phyloP scores from a whole-genome alignment of 1,140 invertebrate species.

The Euura lappo region DNA sequence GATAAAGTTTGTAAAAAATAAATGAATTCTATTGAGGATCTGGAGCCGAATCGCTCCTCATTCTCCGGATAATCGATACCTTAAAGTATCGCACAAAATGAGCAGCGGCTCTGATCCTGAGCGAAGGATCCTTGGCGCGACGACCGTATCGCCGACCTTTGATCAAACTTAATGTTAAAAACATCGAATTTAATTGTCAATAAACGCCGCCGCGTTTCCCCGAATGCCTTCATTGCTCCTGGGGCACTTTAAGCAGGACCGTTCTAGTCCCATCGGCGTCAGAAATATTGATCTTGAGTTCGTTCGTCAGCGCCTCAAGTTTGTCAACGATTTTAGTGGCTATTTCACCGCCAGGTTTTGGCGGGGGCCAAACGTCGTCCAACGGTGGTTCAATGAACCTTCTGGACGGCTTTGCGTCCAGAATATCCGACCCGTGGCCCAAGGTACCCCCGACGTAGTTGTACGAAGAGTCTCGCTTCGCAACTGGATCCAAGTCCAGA shows the following conservation, averaged over 20 bases:
- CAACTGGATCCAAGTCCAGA: conserved; percentile 34
- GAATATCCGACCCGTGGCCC: conserved; percentile 22
- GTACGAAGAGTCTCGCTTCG: conserved; percentile 30
- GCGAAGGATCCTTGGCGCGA: background rate
- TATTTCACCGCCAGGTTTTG: conserved; percentile 34
- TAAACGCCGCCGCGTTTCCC: conserved; percentile 14
- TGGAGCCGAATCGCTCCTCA: too few species aligned
- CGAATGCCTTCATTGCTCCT: conserved; percentile 35
- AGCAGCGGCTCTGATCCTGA: background rate
- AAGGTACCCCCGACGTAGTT: conserved; percentile 38
- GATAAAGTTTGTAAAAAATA: too few species aligned
- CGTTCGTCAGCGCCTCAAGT: conserved; percentile 43
- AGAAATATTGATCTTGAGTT: conserved; percentile 54
- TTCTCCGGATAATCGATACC: too few species aligned
- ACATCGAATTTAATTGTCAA: conserved; percentile 5
- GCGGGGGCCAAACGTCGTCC: conserved; percentile 58
- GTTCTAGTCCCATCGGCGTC: conserved; percentile 49
- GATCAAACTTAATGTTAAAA: background rate
- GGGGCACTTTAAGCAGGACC: conserved; percentile 49
- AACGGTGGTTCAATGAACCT: conserved; percentile 55
- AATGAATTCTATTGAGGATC: too few species aligned
- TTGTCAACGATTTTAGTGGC: conserved; percentile 39
- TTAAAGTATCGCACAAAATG: background rate
- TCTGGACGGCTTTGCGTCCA: conserved; percentile 26
- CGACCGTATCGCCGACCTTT: background rate